phyloP scores from a whole-genome alignment of 2,888 invertebrate genomes.

The Amphipyra berbera region DNA sequence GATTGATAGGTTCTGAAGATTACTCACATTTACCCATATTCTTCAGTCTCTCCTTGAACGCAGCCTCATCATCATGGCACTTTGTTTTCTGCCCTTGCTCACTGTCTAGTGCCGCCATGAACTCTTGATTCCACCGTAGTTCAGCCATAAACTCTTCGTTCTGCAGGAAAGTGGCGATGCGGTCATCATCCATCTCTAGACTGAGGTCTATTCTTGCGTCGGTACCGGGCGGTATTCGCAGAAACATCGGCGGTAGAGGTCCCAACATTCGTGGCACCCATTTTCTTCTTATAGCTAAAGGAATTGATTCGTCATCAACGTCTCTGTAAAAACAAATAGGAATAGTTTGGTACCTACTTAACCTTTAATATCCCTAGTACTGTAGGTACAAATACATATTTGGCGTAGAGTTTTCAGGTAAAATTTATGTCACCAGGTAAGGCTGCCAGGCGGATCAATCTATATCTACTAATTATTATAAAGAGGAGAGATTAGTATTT shows the following conservation, averaged over 20 bases:
- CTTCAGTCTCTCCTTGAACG: constrained; percentile 93
- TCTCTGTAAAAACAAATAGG: constrained; percentile 71
- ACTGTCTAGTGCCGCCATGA: constrained; percentile 95
- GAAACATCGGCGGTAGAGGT: constrained; percentile 94
- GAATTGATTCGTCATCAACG: constrained; percentile 82
- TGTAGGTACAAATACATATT: neutral
- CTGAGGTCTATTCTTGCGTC: constrained; percentile 87
- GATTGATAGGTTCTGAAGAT: neutral
- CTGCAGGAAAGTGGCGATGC: constrained; percentile 95
- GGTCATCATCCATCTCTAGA: constrained; percentile 94
- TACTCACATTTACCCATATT: constrained; percentile 94
- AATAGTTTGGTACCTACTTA: neutral
- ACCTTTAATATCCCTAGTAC: neutral
- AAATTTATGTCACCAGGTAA: too few relatives aligned
- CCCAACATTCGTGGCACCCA: constrained; percentile 95
- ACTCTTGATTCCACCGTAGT: constrained; percentile 95
- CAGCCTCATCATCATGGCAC: constrained; percentile 91
- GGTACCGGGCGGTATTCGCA: constrained; percentile 90
- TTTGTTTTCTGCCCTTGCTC: constrained; percentile 90
- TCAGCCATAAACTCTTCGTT: constrained; percentile 97
- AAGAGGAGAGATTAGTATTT: too few relatives aligned
- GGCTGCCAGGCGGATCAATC: too few relatives aligned
- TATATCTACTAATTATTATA: too few relatives aligned
- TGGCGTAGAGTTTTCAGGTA: neutral
- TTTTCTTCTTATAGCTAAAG: constrained; percentile 86